Conservation (phyloP, 2,888 invertebrate genomes). For the Drosophila falleni region DNA sequence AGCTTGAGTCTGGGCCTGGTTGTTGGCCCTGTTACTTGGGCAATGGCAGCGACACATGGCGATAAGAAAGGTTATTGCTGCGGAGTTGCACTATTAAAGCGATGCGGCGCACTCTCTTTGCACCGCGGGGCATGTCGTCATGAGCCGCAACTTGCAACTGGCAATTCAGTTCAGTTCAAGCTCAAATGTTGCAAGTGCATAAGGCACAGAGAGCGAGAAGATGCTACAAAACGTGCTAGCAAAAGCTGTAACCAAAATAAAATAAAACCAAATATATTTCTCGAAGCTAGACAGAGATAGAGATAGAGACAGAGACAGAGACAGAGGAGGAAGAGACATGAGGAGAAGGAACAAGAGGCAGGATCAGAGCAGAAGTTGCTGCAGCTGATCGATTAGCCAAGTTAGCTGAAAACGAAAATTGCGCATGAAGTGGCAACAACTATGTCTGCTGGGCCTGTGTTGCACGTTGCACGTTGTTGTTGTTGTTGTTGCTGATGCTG, state of each 20-base stretch:
- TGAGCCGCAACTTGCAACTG: constrained; percentile 29
- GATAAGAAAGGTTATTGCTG: constrained; percentile 72
- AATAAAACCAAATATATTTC: constrained; percentile 38
- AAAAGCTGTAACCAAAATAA: constrained; percentile 40
- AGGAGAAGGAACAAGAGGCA: too few relatives aligned
- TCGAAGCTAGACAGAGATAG: not conserved
- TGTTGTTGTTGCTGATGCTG: constrained; percentile 20
- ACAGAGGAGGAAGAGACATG: not conserved
- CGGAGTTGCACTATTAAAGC: constrained; percentile 62
- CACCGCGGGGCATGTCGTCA: constrained; percentile 65
- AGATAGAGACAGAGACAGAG: not conserved
- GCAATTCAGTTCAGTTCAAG: constrained; percentile 8
- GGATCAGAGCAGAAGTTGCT: constrained; percentile 21
- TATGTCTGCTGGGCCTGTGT: constrained; percentile 42
- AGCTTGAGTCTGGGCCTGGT: constrained; percentile 8
- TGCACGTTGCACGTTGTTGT: constrained; percentile 40
- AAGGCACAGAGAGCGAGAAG: constrained; percentile 37
- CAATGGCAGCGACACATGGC: constrained; percentile 62
- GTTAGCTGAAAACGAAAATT: constrained; percentile 76
- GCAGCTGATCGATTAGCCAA: constrained; percentile 78
- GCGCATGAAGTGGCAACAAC: constrained; percentile 80
- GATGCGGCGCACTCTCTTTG: constrained; percentile 19
- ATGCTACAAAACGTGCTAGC: constrained; percentile 57
- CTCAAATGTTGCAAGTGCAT: constrained; percentile 63
- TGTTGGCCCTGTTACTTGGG: constrained; percentile 23